Conservation (phyloP, 1,140 invertebrate genomes). For the Drosophila murphyi region DNA sequence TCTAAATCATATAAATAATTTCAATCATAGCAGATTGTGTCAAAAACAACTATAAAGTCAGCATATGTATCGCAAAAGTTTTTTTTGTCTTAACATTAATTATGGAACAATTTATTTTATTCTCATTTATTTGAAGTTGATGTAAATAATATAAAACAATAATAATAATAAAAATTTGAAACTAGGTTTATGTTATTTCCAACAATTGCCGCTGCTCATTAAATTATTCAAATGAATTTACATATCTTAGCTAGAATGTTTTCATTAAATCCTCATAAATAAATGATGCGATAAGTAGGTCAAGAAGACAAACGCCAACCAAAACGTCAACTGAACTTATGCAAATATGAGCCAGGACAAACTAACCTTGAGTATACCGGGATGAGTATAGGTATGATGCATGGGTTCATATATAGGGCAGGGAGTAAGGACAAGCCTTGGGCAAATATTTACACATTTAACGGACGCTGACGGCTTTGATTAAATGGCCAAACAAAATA, state of each 20-base stretch:
- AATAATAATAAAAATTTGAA: slow-evolving; percentile 1
- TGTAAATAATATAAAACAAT: not conserved
- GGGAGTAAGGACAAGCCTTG: slow-evolving; percentile 27
- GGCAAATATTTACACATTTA: slow-evolving; percentile 71
- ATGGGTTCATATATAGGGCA: not conserved
- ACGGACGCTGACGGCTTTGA: slow-evolving; percentile 63
- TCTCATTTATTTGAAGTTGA: slow-evolving; percentile 2
- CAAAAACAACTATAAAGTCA: slow-evolving; percentile 6
- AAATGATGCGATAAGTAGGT: slow-evolving; percentile 63
- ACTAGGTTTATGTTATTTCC: not conserved
- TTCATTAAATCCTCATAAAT: slow-evolving; percentile 59
- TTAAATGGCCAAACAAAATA: slow-evolving; percentile 67
- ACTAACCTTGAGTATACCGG: slow-evolving; percentile 46
- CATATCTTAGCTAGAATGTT: slow-evolving; percentile 45
- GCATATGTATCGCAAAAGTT: slow-evolving; percentile 15
- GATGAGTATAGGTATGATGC: not conserved
- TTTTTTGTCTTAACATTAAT: slow-evolving; percentile 18
- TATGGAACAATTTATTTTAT: slow-evolving; percentile 20
- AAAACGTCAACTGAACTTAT: slow-evolving; percentile 38
- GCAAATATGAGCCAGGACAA: slow-evolving; percentile 36
- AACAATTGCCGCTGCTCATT: not conserved
- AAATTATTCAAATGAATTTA: slow-evolving; percentile 64
- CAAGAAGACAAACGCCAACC: slow-evolving; percentile 21
- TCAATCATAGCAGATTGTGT: not conserved
- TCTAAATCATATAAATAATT: slow-evolving; percentile 9